These are phyloP conservation scores for Cladopsammia gracilis DNA, from an alignment of 64 coral and sea anemone genomes.

Conservation along the genomic window DNA sequence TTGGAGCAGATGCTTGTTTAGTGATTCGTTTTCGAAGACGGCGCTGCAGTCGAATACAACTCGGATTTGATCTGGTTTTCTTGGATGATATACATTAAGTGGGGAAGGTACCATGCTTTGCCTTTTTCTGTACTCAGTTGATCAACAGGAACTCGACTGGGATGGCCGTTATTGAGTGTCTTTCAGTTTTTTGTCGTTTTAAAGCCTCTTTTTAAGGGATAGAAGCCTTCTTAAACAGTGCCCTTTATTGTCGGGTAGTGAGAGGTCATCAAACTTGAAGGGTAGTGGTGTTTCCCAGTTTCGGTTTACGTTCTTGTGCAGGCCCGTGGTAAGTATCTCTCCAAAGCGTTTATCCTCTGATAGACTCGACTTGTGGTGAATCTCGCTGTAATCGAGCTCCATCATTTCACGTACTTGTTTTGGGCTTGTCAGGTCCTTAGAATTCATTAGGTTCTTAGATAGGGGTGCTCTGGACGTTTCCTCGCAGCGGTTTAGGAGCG, in stretches of 20 bases:
- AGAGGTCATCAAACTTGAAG: slow-evolving; percentile 3
- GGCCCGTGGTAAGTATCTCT: not conserved
- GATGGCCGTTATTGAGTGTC: slow-evolving; percentile 7
- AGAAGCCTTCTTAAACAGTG: slow-evolving; percentile 39
- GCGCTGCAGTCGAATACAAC: too few relatives aligned
- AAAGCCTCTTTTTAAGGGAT: slow-evolving; percentile 18
- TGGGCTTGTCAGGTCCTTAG: slow-evolving; percentile 32
- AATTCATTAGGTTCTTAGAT: not conserved
- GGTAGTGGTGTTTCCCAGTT: slow-evolving; percentile 62
- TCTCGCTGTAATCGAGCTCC: slow-evolving; percentile 55
- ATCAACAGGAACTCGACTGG: too few relatives aligned
- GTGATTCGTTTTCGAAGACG: too few relatives aligned
- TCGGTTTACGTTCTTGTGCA: slow-evolving; percentile 38
- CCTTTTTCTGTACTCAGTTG: too few relatives aligned
- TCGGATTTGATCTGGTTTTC: too few relatives aligned
- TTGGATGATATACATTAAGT: too few relatives aligned
- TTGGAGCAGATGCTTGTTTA: too few relatives aligned
- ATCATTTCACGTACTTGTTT: slow-evolving; percentile 54
- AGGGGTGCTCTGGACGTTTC: not conserved
- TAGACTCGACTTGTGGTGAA: not conserved
- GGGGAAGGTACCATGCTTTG: too few relatives aligned
- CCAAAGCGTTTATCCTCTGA: slow-evolving; percentile 18
- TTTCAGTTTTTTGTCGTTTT: not conserved
- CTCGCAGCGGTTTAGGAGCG: not conserved
- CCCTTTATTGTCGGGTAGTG: slow-evolving; percentile 27